A percentile compares a stretch with the other conserved stretches of the same genome.
phyloP scores from a whole-genome alignment of 2,888 invertebrate genomes.

The Athalia cordata region DNA sequence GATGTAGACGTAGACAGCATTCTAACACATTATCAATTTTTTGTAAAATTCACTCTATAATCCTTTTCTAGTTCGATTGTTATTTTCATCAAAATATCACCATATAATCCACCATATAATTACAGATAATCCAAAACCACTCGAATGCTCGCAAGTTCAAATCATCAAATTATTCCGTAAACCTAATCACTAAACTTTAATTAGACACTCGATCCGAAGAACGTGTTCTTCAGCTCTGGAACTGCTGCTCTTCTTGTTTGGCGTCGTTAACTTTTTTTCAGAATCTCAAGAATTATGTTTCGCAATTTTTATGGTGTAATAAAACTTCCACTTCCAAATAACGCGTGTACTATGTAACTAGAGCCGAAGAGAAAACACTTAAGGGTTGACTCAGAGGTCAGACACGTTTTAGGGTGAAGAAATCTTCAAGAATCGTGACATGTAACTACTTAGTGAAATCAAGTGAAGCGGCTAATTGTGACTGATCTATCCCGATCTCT shows the following conservation, averaged over 20 bases:
- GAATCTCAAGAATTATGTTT: not conserved
- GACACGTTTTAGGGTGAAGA: conserved; percentile 14
- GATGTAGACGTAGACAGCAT: conserved; percentile 68
- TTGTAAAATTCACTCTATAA: not conserved
- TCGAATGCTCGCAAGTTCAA: too few species aligned
- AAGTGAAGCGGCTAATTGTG: conserved; percentile 32
- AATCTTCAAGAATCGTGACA: conserved; percentile 17
- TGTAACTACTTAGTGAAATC: conserved; percentile 28
- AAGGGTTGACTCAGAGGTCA: conserved; percentile 8
- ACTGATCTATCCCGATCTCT: conserved; percentile 12
- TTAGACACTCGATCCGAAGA: too few species aligned
- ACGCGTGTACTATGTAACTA: not conserved
- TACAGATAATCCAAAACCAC: too few species aligned
- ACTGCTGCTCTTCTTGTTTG: conserved; percentile 6
- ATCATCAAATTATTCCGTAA: too few species aligned
- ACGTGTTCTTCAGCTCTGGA: not conserved
- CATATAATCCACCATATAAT: not conserved
- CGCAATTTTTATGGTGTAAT: conserved; percentile 31
- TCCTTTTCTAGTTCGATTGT: not conserved
- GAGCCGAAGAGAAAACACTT: not conserved
- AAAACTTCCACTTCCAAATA: conserved; percentile 30
- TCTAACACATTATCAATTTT: conserved; percentile 59
- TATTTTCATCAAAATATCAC: not conserved
- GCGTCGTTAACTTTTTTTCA: not conserved
- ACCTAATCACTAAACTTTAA: not conserved